Conservation (phyloP, 37 sponge, comb jelly and placozoan species). For the Crambe crambe region DNA sequence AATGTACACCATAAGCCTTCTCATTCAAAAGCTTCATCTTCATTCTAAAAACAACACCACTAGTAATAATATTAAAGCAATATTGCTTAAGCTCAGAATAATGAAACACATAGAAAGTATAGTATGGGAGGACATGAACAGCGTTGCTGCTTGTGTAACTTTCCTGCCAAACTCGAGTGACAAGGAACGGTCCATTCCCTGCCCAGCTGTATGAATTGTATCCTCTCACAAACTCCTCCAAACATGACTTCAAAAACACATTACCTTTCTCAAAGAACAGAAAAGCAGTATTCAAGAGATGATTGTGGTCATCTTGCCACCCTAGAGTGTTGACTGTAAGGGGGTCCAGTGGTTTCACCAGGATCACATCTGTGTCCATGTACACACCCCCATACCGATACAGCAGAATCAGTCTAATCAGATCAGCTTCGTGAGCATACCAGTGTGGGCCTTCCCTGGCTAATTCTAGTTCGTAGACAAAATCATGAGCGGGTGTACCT, state of each 20-base stretch:
- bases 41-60: neutral
- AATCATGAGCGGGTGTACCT: neutral
- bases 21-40: neutral
- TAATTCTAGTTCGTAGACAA: neutral
- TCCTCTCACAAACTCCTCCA: neutral
- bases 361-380: neutral
- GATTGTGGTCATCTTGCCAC: neutral
- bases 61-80: no score
- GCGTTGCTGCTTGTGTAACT: no score
- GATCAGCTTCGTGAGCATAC: neutral
- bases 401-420: neutral
- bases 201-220: neutral
- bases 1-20: neutral
- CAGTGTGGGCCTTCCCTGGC: neutral
- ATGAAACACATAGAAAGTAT: no score
- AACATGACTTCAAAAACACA: conserved; percentile 3
- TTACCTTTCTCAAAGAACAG: conserved; percentile 2
- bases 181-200: neutral
- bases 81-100: no score
- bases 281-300: neutral
- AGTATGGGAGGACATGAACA: no score
- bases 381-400: neutral
- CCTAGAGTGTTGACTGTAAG: neutral
- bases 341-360: neutral
- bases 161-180: neutral